phyloP scores from a whole-genome alignment of 1,140 invertebrate species.

The Lutraria rhynchaena region DNA sequence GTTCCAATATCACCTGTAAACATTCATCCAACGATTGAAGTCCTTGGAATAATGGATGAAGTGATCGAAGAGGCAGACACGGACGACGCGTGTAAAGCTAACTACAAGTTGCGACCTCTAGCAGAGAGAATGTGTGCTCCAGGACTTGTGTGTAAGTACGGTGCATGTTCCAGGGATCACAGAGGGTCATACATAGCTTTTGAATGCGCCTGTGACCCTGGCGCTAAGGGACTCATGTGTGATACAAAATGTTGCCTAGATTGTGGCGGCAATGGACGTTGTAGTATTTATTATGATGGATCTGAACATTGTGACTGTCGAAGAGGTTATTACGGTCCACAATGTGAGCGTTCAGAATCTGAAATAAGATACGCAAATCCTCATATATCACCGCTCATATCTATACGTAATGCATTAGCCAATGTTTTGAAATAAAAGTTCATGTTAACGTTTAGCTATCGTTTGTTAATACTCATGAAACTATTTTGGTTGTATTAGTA shows the following conservation, averaged over 20 bases:
- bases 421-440: too few species aligned
- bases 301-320: slow-evolving; percentile 21
- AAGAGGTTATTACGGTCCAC: slow-evolving; percentile 15
- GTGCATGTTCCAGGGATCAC: slow-evolving; percentile 28
- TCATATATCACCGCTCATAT: not conserved
- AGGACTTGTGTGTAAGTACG: slow-evolving; percentile 31
- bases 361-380: slow-evolving; percentile 15
- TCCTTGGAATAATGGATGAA: not conserved
- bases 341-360: slow-evolving; percentile 22
- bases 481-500: too few species aligned
- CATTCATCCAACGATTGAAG: too few species aligned
- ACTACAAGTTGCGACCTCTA: slow-evolving; percentile 17
- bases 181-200: slow-evolving; percentile 27
- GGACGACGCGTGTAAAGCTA: slow-evolving; percentile 16
- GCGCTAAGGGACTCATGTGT: slow-evolving; percentile 38
- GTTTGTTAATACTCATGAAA: too few species aligned
- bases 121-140: slow-evolving; percentile 27
- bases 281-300: slow-evolving; percentile 11
- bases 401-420: too few species aligned
- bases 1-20: too few species aligned
- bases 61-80: not conserved
- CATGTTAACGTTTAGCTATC: too few species aligned
- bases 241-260: slow-evolving; percentile 43
- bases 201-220: slow-evolving; percentile 34
- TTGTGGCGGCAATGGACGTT: slow-evolving; percentile 38